Percentiles rank a stretch among this genome's conserved stretches.
These are phyloP conservation scores for Armadillidium nasatum DNA, from an alignment of 1,140 invertebrate species.

Conservation along the genomic window DNA sequence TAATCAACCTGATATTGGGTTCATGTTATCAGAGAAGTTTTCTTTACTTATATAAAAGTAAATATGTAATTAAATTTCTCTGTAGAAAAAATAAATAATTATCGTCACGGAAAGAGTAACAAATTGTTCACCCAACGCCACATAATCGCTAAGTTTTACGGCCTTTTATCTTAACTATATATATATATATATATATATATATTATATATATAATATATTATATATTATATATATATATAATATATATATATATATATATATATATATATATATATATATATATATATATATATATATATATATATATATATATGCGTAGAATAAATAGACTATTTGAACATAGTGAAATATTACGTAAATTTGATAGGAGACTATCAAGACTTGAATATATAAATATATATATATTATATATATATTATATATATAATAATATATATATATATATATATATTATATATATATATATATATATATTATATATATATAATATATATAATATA, in stretches of 20 bases:
- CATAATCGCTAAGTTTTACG: background rate
- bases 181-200: background rate
- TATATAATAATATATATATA: background rate
- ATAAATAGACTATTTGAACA: too few relatives aligned
- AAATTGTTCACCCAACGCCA: background rate
- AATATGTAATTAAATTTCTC: background rate
- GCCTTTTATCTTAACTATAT: background rate
- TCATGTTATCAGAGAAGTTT: too few relatives aligned
- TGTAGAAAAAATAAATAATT: background rate
- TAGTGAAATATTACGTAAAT: too few relatives aligned
- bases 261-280: conserved; percentile 1
- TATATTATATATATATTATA: too few relatives aligned
- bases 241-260: background rate
- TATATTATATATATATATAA: conserved; percentile 4
- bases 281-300: conserved; percentile 14
- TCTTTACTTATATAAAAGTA: too few relatives aligned
- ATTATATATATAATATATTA: conserved; percentile 14
- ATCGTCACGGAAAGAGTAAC: background rate
- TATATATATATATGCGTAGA: background rate
- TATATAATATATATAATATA: background rate
- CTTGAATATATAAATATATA: too few relatives aligned
- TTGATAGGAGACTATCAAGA: too few relatives aligned
- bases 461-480: background rate
- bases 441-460: background rate
- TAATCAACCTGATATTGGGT: too few relatives aligned